Percentiles rank a stretch among this genome's conserved stretches.
Evolutionary conservation across 2,113 vertebrate genomes (phyloP).

Genomic region (Dasyurus viverrinus): DNA sequence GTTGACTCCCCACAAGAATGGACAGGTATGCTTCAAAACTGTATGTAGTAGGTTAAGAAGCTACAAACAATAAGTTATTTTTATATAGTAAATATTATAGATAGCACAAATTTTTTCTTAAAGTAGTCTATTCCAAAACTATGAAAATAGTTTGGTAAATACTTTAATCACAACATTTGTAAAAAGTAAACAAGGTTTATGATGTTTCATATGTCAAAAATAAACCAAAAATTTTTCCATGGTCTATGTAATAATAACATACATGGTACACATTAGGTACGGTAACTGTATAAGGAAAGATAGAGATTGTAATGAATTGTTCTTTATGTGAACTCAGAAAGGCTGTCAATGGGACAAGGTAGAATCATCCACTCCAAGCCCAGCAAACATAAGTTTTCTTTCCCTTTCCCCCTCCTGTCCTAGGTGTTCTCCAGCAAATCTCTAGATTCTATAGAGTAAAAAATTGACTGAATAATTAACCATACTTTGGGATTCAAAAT

Average conservation of each 20-base stretch:
- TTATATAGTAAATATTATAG: conserved; percentile 91
- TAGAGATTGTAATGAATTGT: background rate
- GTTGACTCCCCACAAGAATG: too few species aligned
- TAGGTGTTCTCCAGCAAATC: conserved; percentile 27
- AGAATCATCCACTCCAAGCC: background rate
- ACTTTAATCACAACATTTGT: conserved; percentile 69
- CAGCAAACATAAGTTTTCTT: conserved; percentile 17
- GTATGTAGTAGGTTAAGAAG: conserved; percentile 76
- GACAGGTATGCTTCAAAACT: too few species aligned
- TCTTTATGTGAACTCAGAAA: conserved; percentile 9
- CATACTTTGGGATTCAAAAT: conserved; percentile 45
- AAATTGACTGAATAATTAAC: conserved; percentile 77
- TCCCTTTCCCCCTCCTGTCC: conserved; percentile 29
- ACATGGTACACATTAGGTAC: conserved; percentile 78
- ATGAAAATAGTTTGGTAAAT: conserved; percentile 84
- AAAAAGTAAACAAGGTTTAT: conserved; percentile 58
- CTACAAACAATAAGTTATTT: conserved; percentile 97
- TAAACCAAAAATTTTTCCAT: conserved; percentile 78
- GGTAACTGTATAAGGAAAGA: conserved; percentile 74
- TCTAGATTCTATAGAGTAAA: conserved; percentile 60
- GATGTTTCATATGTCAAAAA: conserved; percentile 67
- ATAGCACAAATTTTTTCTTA: conserved; percentile 86
- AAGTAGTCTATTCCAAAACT: conserved; percentile 90
- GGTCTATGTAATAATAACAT: conserved; percentile 83
- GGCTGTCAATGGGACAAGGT: conserved; percentile 47